phyloP scores from a whole-genome alignment of 64 coral and sea anemone genomes.

The Porites australiensis region DNA sequence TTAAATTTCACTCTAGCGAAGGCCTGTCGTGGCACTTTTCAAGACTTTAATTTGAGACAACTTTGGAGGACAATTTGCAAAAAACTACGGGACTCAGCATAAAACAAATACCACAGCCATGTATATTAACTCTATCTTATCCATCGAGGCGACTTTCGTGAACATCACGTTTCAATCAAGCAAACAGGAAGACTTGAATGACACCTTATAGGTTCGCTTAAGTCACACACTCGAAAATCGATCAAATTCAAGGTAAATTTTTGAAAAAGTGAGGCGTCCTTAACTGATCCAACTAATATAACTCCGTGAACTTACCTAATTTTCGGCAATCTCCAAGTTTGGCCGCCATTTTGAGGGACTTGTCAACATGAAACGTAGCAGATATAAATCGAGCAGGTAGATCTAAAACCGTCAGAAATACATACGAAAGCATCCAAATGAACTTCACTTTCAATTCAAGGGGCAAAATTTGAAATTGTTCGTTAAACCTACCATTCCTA shows the following conservation, averaged over 20 bases:
- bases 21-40: not conserved
- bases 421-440: constrained; percentile 14
- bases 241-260: constrained; percentile 20
- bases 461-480: no score
- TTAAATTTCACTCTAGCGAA: not conserved
- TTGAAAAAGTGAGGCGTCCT: constrained; percentile 24
- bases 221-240: not conserved
- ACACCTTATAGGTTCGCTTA: no score
- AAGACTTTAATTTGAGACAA: not conserved
- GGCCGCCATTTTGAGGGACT: constrained; percentile 28
- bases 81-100: not conserved
- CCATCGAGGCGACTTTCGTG: no score
- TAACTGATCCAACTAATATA: constrained; percentile 18
- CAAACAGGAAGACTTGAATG: no score
- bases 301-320: constrained; percentile 15
- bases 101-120: no score
- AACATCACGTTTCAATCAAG: no score
- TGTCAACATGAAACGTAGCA: constrained; percentile 39
- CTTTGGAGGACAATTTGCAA: not conserved
- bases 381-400: constrained; percentile 17
- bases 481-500: no score
- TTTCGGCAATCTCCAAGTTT: constrained; percentile 29
- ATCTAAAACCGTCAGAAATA: constrained; percentile 43
- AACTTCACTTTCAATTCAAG: no score
- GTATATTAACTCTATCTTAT: no score